A percentile compares a stretch with the other conserved stretches of the same genome.
These are phyloP conservation scores for Bufo gargarizans DNA, from an alignment of 2,113 vertebrate species.

Conservation along the genomic window DNA sequence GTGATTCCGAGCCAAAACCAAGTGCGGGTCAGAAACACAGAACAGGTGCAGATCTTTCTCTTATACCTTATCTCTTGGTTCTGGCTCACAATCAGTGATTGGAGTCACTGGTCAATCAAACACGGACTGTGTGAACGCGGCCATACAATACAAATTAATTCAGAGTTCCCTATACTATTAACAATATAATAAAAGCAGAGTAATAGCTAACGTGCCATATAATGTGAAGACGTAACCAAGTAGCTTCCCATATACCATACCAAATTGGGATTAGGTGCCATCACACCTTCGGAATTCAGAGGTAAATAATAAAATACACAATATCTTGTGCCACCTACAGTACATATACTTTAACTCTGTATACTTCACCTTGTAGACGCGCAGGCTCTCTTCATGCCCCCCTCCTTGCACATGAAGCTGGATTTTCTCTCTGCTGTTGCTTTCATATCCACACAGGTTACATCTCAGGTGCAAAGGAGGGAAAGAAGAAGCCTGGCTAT, in stretches of 20 bases:
- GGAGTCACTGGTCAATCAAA: no score
- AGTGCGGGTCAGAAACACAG: no score
- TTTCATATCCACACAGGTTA: slow-evolving; percentile 73
- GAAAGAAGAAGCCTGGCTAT: slow-evolving; percentile 64
- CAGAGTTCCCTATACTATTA: no score
- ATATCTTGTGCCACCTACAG: background rate
- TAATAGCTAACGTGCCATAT: background rate
- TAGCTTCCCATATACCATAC: background rate
- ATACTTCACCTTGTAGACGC: slow-evolving; percentile 68
- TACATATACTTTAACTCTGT: background rate
- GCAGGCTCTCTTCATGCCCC: slow-evolving; percentile 68
- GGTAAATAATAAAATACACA: background rate
- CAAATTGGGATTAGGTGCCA: background rate
- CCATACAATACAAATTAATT: no score
- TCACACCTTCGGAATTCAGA: background rate
- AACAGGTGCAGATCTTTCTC: no score
- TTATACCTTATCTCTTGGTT: no score
- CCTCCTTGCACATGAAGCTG: slow-evolving; percentile 67
- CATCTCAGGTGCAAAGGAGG: slow-evolving; percentile 70
- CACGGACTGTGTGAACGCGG: no score
- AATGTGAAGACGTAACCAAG: background rate
- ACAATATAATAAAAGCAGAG: background rate
- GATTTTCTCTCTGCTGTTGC: slow-evolving; percentile 74
- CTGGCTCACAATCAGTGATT: no score
- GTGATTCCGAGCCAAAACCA: no score